phyloP scores from a whole-genome alignment of 2,113 vertebrate species.

The Lamprotornis superbus region DNA sequence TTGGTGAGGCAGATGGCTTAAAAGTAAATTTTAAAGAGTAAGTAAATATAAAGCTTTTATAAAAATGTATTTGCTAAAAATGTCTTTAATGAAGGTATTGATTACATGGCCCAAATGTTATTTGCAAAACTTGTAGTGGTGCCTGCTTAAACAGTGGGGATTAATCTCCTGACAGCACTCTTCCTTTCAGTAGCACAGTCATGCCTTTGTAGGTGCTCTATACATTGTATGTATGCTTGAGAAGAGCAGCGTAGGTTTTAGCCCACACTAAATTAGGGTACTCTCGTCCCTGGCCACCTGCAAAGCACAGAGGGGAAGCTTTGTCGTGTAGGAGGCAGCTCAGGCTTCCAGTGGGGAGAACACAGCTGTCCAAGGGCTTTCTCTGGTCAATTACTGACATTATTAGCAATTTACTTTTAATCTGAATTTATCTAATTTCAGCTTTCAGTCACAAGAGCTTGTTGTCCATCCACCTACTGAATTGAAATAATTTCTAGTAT shows the following conservation, averaged over 20 bases:
- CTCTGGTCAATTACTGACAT: background rate
- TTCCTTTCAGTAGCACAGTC: background rate
- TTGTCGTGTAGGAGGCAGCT: background rate
- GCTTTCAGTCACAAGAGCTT: background rate
- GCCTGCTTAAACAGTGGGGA: background rate
- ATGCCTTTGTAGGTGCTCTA: background rate
- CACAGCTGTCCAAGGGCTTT: background rate
- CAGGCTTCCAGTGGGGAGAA: background rate
- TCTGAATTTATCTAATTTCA: background rate
- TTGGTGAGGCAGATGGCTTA: background rate
- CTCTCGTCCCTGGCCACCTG: background rate
- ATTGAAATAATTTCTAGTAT: background rate
- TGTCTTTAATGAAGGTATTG: background rate
- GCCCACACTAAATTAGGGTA: background rate
- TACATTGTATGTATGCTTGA: fast-evolving
- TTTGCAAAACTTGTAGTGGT: background rate
- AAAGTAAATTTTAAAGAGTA: background rate
- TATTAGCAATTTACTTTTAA: background rate
- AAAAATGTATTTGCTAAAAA: background rate
- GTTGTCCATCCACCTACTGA: background rate
- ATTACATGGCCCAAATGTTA: background rate
- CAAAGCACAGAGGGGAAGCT: background rate
- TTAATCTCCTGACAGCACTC: background rate
- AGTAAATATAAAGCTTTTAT: background rate
- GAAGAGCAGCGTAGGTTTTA: fast-evolving